A percentile compares a stretch with the other conserved stretches of the same genome.
phyloP scores from a whole-genome alignment of 2,797 vertebrate genomes.

The Neosilurus hyrtlii region DNA sequence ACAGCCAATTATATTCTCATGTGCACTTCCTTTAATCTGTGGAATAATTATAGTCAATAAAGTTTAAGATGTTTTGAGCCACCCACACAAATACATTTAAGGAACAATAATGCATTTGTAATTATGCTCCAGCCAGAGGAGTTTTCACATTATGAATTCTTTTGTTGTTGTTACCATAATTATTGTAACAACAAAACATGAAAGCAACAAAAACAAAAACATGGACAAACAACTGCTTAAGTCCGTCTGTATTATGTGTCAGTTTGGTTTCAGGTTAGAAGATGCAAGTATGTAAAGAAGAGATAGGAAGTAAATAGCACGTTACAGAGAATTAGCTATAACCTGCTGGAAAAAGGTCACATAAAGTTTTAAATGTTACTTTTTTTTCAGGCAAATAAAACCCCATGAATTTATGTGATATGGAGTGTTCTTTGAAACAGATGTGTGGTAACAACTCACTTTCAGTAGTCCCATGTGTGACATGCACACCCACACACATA shows the following conservation, averaged over 20 bases:
- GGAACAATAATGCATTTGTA: not conserved
- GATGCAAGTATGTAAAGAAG: not conserved
- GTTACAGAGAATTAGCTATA: not conserved
- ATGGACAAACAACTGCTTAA: not conserved
- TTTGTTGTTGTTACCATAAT: not conserved
- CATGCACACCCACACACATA: not conserved
- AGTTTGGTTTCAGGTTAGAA: not conserved
- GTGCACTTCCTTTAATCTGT: constrained; percentile 39
- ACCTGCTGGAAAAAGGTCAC: not conserved
- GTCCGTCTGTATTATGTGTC: not conserved
- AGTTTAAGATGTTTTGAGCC: constrained; percentile 7
- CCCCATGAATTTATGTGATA: not conserved
- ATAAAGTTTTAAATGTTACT: not conserved
- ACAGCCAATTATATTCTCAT: constrained; percentile 26
- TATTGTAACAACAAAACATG: not conserved
- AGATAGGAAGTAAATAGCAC: not conserved
- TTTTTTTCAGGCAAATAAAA: not conserved
- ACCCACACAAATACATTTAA: not conserved
- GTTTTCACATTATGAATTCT: not conserved
- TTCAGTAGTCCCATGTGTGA: not conserved
- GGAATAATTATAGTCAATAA: not conserved
- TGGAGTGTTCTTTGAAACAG: not conserved
- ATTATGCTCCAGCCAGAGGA: not conserved
- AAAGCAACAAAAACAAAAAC: not conserved
- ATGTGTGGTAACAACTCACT: not conserved